phyloP scores from a whole-genome alignment of 2,888 invertebrate species.

The Cartodere bifasciata region DNA sequence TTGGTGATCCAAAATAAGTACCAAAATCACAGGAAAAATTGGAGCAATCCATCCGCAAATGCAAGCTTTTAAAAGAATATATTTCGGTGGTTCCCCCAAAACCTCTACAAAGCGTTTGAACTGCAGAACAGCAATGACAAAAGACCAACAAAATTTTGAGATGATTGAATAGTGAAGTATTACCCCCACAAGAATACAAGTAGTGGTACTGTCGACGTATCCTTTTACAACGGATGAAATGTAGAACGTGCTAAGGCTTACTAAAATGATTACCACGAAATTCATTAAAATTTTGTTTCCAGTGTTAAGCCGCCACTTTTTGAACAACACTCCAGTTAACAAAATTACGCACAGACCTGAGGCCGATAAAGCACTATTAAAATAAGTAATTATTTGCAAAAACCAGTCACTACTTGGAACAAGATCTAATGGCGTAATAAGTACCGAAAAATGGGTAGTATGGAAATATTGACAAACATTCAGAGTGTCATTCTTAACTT shows the following conservation, averaged over 20 bases:
- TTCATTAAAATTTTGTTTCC: constrained; percentile 30
- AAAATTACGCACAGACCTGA: constrained; percentile 39
- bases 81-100: constrained; percentile 41
- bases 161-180: constrained; percentile 55
- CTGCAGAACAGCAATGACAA: constrained; percentile 54
- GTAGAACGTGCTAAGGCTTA: constrained; percentile 30
- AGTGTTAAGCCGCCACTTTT: constrained; percentile 43
- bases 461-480: constrained; percentile 42
- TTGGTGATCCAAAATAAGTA: constrained; percentile 36
- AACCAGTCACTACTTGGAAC: constrained; percentile 21
- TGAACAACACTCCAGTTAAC: constrained; percentile 42
- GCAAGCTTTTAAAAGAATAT: constrained; percentile 41
- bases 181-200: constrained; percentile 45
- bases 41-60: constrained; percentile 52
- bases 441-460: constrained; percentile 46
- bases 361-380: constrained; percentile 41
- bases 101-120: constrained; percentile 54
- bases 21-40: constrained; percentile 38
- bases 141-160: constrained; percentile 60
- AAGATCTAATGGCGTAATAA: constrained; percentile 31
- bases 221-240: constrained; percentile 26
- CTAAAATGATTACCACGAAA: constrained; percentile 24
- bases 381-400: constrained; percentile 38
- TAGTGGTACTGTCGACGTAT: constrained; percentile 28
- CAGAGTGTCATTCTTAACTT: constrained; percentile 26